Conservation (phyloP, 2,113 vertebrate genomes). For the Phylloscopus whistleri region DNA sequence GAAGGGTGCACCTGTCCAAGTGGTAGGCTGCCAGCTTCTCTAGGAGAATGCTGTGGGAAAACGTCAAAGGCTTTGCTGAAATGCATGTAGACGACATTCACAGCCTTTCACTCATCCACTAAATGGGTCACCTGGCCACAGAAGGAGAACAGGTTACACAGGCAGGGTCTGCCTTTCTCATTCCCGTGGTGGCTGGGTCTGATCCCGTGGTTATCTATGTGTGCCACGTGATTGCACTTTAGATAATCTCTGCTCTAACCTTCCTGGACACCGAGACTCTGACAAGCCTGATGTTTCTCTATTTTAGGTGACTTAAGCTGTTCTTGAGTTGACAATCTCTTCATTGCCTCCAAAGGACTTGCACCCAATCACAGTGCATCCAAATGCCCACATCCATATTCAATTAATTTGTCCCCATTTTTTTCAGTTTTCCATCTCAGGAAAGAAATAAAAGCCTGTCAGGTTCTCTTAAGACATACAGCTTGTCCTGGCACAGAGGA, state of each 20-base stretch:
- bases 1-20: background rate
- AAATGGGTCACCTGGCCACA: background rate
- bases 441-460: background rate
- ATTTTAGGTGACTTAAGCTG: background rate
- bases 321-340: background rate
- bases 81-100: background rate
- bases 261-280: background rate
- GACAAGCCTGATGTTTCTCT: background rate
- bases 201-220: rapidly evolving
- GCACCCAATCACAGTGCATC: rapidly evolving
- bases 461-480: background rate
- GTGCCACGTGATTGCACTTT: background rate
- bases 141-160: background rate
- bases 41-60: background rate
- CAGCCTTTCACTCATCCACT: background rate
- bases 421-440: background rate
- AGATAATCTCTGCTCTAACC: background rate
- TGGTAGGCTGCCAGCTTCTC: background rate
- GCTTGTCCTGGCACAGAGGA: background rate
- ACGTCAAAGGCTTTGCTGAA: background rate
- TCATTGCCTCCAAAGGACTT: background rate
- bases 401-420: background rate
- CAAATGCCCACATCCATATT: background rate
- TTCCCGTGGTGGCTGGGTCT: rapidly evolving
- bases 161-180: background rate